Conservation (phyloP, 2,113 vertebrate genomes). For the Caranx melampygus region DNA sequence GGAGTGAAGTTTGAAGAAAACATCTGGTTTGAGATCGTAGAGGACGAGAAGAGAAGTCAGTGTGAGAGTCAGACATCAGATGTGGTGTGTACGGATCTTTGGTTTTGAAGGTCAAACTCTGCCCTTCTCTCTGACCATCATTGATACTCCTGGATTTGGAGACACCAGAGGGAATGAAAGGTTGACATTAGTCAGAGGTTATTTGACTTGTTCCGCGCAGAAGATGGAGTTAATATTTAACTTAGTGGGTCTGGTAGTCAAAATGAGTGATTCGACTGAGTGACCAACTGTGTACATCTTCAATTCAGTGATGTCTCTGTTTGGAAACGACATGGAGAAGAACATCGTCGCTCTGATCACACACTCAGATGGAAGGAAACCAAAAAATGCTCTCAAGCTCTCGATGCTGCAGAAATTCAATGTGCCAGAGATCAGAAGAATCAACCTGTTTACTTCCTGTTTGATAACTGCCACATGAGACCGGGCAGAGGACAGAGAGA, state of each 20-base stretch:
- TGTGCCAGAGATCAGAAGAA: constrained; percentile 21
- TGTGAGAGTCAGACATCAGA: background rate
- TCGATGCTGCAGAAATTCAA: constrained; percentile 7
- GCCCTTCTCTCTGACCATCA: background rate
- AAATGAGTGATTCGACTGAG: too few species aligned
- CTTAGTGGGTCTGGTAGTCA: constrained; percentile 49
- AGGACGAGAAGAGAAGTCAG: too few species aligned
- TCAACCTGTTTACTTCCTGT: constrained; percentile 27
- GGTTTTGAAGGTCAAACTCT: background rate
- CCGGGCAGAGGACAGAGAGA: background rate
- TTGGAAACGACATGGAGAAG: constrained; percentile 33
- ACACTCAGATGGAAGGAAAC: background rate
- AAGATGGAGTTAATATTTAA: constrained; percentile 31
- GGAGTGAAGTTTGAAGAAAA: constrained; percentile 8
- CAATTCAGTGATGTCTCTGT: constrained; percentile 26
- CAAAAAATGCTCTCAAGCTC: constrained; percentile 19
- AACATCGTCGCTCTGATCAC: constrained; percentile 22
- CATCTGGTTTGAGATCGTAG: constrained; percentile 9
- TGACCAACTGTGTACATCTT: constrained; percentile 22
- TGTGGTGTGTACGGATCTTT: background rate
- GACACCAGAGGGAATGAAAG: too few species aligned
- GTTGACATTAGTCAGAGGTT: background rate
- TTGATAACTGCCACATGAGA: background rate
- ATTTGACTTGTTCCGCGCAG: background rate
- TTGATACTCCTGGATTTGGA: background rate